Base-by-base conservation (phyloP, 2,888 invertebrate genomes). In the Oscheius myriophilus region DNA sequence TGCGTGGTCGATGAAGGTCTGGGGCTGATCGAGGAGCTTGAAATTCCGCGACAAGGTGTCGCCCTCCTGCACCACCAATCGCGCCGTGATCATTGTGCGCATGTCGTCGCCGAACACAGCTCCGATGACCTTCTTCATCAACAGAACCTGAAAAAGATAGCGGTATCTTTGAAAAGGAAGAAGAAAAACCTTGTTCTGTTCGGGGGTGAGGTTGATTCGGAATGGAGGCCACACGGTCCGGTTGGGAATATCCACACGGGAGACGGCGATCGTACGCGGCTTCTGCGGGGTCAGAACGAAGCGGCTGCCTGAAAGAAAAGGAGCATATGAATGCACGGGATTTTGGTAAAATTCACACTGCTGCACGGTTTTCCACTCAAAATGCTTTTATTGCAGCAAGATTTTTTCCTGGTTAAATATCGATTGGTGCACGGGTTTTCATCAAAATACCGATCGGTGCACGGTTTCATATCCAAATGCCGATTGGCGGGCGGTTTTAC, bases 171-270 rank as follows among this genome's bases (percentile, higher is more conserved):
- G 9, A 25, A 16, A 61, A 26, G 2, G 4, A 21, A 9, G 2
- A 26, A 62, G 16, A 52, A 18, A 12, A 12, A 78, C 70, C 42
- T 41, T 21, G 43, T 65, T 70, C 2, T 68, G 59, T 11, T 70
- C 26, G 0, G 45, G 49, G 1, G 51, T 18, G 11, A 80, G 46
- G 2, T 67, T 64, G 43, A 80, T 54, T 0, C 57, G 62, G 52
- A 72, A 59, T n/a, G 73, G 68, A 0, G 70, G 73, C 1, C 62
- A 64, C 25, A 72, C 70, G 1, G 68, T 70, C 23, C 68, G 57
- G 25, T 66, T 72, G 23, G 57, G 68, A 25, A 80, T 64, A 25
- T 78, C 75, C 1, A 80, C 73, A 14, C 74, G 64, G 25, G 68
- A 71, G 3, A 77, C 63, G 54, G 57, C 45, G 9, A 77, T 65